Conservation (phyloP, 1,140 invertebrate species). For the Eueides isabella region DNA sequence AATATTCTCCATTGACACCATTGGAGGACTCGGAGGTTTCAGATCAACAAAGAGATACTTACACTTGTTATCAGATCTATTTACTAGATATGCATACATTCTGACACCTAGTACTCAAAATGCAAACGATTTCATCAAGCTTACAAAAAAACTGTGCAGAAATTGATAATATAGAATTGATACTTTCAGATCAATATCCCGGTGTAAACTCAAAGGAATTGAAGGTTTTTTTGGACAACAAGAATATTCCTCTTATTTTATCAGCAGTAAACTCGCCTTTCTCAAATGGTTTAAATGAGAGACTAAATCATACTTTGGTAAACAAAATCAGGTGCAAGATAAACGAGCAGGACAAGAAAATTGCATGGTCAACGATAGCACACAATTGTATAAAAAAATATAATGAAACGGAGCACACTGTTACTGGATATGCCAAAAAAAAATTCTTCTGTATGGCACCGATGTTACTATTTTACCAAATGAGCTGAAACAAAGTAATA, state of each 20-base stretch:
- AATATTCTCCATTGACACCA: constrained; percentile 43
- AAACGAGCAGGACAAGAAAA: constrained; percentile 41
- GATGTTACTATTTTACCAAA: constrained; percentile 5
- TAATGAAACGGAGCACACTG: neutral
- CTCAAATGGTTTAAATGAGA: too few species aligned
- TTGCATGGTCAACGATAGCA: constrained; percentile 43
- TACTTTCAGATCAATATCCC: too few species aligned
- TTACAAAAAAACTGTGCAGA: constrained; percentile 11
- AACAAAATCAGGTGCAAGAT: constrained; percentile 28
- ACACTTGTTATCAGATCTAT: constrained; percentile 41
- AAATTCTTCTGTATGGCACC: neutral
- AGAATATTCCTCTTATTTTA: constrained; percentile 10
- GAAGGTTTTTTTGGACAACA: neutral
- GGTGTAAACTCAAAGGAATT: constrained; percentile 24
- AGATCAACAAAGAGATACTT: constrained; percentile 44
- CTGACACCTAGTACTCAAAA: constrained; percentile 45
- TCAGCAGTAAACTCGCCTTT: too few species aligned
- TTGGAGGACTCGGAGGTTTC: constrained; percentile 37
- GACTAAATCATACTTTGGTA: constrained; percentile 21
- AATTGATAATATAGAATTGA: constrained; percentile 18
- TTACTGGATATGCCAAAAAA: neutral
- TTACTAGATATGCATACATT: constrained; percentile 44
- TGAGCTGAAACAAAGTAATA: neutral
- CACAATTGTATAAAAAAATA: constrained; percentile 25
- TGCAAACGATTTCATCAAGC: constrained; percentile 33